phyloP scores from a whole-genome alignment of 2,797 vertebrate genomes.

The Rhabdophis nuchalis region DNA sequence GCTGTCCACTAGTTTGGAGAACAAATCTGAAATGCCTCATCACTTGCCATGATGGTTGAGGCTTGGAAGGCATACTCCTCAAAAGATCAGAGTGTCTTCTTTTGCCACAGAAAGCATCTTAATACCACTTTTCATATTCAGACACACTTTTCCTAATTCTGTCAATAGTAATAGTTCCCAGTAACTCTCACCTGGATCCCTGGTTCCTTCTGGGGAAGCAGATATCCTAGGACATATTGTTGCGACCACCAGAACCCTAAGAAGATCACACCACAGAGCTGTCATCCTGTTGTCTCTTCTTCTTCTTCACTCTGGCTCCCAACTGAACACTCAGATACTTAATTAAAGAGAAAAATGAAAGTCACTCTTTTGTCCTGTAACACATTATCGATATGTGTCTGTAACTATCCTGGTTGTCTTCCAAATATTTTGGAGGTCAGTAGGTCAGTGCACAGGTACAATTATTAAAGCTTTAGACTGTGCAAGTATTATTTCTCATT shows the following conservation, averaged over 20 bases:
- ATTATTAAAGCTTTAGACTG: background rate
- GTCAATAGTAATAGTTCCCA: background rate
- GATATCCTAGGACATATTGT: background rate
- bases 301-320: background rate
- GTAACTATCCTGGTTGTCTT: background rate
- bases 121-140: background rate
- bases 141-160: background rate
- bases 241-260: constrained; percentile 42
- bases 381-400: background rate
- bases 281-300: constrained; percentile 50
- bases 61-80: background rate
- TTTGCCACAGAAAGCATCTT: background rate
- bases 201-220: constrained; percentile 33
- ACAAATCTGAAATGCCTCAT: background rate
- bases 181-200: constrained; percentile 47
- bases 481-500: background rate
- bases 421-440: background rate
- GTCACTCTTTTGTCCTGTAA: background rate
- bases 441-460: background rate
- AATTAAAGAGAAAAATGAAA: background rate
- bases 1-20: background rate
- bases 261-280: constrained; percentile 29
- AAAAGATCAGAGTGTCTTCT: background rate
- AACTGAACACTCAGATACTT: background rate
- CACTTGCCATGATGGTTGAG: background rate